Percentiles rank a stretch among this genome's conserved stretches.
Evolutionary conservation across 2,113 vertebrate species (phyloP).

Genomic region (Erinaceus europaeus): DNA sequence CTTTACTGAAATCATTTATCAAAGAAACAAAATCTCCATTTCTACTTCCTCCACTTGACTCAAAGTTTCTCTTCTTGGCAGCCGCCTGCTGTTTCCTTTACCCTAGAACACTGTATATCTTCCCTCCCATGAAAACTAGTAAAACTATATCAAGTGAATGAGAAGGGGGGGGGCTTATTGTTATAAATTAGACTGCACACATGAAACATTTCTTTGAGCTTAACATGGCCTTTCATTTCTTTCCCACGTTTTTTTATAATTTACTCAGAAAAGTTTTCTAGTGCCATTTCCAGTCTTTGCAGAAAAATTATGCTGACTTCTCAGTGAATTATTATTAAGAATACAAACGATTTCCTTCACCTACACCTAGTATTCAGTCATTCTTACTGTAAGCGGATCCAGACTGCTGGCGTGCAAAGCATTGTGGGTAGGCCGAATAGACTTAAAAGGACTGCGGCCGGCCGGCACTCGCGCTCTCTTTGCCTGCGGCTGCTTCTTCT

Average conservation of each 20-base stretch:
- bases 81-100: not conserved
- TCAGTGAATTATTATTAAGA: too few species aligned
- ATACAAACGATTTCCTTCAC: not conserved
- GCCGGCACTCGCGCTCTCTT: not conserved
- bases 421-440: too few species aligned
- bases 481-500: too few species aligned
- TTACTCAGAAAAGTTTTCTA: not conserved
- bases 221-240: not conserved
- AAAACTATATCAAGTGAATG: not conserved
- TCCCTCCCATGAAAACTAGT: not conserved
- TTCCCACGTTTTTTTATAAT: not conserved
- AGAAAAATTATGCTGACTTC: not conserved
- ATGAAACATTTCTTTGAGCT: not conserved
- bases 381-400: too few species aligned
- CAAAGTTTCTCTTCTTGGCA: not conserved
- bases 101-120: not conserved
- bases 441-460: too few species aligned
- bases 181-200: not conserved
- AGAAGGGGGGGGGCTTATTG: not conserved
- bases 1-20: not conserved
- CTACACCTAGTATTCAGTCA: not conserved
- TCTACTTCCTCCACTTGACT: not conserved
- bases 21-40: not conserved
- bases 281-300: not conserved
- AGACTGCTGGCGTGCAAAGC: too few species aligned